Conservation (phyloP, 2,797 vertebrate species). For the Micropoecilia bifurca region DNA sequence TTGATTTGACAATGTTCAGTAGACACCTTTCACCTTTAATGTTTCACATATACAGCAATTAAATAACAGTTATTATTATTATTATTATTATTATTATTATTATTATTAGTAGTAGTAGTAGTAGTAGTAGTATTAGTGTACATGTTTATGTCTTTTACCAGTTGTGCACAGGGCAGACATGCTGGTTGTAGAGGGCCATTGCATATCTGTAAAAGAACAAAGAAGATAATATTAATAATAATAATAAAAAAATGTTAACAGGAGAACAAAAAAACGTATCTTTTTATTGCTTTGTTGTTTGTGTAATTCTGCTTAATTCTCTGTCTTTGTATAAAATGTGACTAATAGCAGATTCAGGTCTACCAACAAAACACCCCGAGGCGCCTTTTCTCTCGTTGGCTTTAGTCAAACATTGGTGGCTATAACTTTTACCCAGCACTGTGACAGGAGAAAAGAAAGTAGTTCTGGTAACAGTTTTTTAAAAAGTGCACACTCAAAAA, state of each 20-base stretch:
- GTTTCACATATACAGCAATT: too few species aligned
- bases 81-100: neutral
- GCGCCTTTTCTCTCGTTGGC: neutral
- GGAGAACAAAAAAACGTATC: neutral
- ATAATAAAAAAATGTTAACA: too few species aligned
- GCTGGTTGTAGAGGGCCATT: conserved; percentile 85
- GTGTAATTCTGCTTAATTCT: neutral
- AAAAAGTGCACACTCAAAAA: neutral
- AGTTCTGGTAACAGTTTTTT: neutral
- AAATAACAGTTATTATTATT: neutral
- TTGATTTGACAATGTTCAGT: too few species aligned
- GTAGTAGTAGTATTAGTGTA: neutral
- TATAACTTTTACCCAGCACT: neutral
- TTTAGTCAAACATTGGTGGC: neutral
- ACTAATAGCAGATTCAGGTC: neutral
- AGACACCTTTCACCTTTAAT: too few species aligned
- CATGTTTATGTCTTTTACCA: conserved; percentile 69
- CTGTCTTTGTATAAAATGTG: neutral
- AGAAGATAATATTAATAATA: neutral
- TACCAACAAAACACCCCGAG: neutral
- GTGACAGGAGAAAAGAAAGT: neutral
- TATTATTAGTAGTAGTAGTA: neutral
- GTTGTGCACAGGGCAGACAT: conserved; percentile 85
- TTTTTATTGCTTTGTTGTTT: neutral
- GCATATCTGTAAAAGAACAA: conserved; percentile 75